Percentiles rank a stretch among this genome's conserved stretches.
Conservation (phyloP, 2,113 vertebrate genomes). For the Gobio gobio region DNA sequence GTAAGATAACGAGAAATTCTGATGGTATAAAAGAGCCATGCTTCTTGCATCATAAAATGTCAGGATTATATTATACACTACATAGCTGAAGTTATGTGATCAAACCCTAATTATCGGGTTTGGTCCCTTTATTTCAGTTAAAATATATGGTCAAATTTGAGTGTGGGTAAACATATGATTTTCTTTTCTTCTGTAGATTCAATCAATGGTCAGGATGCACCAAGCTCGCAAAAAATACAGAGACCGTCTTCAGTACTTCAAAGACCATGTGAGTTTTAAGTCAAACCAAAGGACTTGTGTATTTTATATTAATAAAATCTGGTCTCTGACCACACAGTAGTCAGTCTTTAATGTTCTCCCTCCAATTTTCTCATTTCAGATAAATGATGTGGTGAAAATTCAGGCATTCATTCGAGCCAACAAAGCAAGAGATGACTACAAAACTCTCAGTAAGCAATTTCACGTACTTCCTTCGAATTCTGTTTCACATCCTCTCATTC, state of each 20-base stretch:
- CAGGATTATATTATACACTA: not conserved
- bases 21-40: not conserved
- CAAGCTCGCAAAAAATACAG: constrained; percentile 91
- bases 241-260: constrained; percentile 91
- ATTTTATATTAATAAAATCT: not conserved
- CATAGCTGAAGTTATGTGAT: not conserved
- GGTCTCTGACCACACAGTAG: not conserved
- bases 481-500: not conserved
- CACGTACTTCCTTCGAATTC: not conserved
- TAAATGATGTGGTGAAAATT: constrained; percentile 92
- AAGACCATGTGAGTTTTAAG: constrained; percentile 84
- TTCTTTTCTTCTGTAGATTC: constrained; percentile 79
- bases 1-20: constrained; percentile 67
- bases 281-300: not conserved
- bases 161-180: not conserved
- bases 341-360: constrained; percentile 1
- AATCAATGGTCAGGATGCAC: constrained; percentile 92
- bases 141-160: not conserved
- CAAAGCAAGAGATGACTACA: constrained; percentile 98
- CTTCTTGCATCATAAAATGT: not conserved
- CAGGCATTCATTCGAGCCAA: constrained; percentile 98
- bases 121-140: not conserved
- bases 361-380: constrained; percentile 73
- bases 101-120: not conserved
- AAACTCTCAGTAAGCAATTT: constrained; percentile 91